A percentile compares a stretch with the other conserved stretches of the same genome.
Conservation (phyloP, 2,888 invertebrate genomes). For the Epirrita christyi region DNA sequence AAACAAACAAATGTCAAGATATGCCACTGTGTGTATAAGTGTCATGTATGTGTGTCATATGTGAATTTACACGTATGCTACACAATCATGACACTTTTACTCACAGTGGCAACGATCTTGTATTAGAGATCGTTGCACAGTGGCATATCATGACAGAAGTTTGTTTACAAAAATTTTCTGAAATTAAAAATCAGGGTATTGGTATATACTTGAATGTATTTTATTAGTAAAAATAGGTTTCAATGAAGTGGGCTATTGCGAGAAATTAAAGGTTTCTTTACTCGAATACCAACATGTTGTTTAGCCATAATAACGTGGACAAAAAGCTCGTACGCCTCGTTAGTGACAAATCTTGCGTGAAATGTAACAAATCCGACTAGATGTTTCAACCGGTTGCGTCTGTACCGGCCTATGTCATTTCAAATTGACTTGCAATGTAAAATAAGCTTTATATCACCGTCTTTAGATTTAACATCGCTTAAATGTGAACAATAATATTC, state of each 20-base stretch:
- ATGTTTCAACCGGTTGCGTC: slow-evolving; percentile 48
- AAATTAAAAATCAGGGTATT: no score
- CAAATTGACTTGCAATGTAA: neutral
- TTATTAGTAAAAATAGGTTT: slow-evolving; percentile 12
- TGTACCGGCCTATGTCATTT: slow-evolving; percentile 31
- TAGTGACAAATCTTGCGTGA: slow-evolving; percentile 62
- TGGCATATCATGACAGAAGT: no score
- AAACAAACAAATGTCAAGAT: no score
- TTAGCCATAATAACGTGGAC: slow-evolving; percentile 26
- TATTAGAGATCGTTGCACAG: no score
- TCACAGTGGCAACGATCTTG: no score
- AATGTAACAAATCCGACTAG: slow-evolving; percentile 64
- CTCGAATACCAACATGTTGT: slow-evolving; percentile 31
- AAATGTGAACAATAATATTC: neutral
- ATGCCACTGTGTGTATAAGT: no score
- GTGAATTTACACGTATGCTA: no score
- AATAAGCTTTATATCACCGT: neutral
- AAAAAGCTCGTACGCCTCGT: slow-evolving; percentile 43
- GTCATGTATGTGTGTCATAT: no score
- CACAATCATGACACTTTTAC: no score
- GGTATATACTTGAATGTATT: no score
- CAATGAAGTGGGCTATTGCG: slow-evolving; percentile 27
- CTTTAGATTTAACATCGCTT: neutral
- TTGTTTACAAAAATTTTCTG: no score
- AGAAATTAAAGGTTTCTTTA: slow-evolving; percentile 26